Evolutionary conservation across 2,113 vertebrate species (phyloP).

Genomic region (Manacus vitellinus): DNA sequence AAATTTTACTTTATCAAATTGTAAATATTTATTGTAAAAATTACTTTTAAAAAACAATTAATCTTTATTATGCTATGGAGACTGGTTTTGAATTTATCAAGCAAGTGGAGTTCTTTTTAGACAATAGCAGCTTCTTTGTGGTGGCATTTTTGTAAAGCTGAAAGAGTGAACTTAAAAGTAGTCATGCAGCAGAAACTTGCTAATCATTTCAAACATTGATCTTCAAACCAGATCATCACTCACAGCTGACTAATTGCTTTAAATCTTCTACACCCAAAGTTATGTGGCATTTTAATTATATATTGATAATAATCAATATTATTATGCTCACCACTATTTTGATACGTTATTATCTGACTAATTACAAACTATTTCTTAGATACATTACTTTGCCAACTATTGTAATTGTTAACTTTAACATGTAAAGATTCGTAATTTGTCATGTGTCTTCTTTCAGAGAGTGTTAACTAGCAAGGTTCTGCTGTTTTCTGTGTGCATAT

Average conservation of each 20-base stretch:
- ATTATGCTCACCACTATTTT: neutral
- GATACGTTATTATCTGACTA: neutral
- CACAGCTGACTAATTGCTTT: neutral
- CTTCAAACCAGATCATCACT: neutral
- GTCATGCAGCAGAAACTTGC: constrained; percentile 53
- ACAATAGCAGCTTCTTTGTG: constrained; percentile 13
- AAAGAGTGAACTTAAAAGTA: neutral
- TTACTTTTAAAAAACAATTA: neutral
- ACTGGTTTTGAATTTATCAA: neutral
- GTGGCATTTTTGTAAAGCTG: constrained; percentile 26
- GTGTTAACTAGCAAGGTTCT: constrained; percentile 6
- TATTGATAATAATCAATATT: neutral
- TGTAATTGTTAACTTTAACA: neutral
- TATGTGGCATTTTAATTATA: neutral
- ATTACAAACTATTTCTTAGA: neutral
- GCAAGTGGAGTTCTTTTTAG: neutral
- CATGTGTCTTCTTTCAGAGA: neutral
- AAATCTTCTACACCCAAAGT: neutral
- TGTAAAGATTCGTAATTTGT: neutral
- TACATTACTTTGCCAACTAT: neutral
- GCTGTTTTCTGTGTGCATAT: neutral
- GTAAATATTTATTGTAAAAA: neutral
- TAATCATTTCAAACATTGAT: neutral
- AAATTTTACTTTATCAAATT: constrained; percentile 20
- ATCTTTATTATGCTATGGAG: neutral